Conservation (phyloP, 2,888 invertebrate genomes). For the Apamea monoglypha region DNA sequence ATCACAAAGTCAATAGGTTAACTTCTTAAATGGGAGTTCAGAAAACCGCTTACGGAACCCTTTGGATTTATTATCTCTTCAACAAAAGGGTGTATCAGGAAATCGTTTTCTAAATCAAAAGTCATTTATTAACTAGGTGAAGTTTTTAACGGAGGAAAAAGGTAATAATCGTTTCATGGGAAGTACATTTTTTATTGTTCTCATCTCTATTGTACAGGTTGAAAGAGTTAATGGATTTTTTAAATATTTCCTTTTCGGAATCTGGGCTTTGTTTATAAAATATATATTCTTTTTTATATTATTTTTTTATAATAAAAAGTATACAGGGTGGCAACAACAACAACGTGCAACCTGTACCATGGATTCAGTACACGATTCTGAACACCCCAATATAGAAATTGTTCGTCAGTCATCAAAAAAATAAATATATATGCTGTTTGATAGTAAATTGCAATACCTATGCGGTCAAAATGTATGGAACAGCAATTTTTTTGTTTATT, state of each 20-base stretch:
- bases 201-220: not conserved
- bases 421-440: too few relatives aligned
- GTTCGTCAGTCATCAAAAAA: too few relatives aligned
- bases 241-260: not conserved
- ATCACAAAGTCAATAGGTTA: conserved; percentile 6
- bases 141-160: conserved; percentile 38
- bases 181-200: conserved; percentile 3
- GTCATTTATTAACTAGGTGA: conserved; percentile 42
- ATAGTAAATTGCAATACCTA: too few relatives aligned
- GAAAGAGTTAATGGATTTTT: not conserved
- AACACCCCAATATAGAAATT: too few relatives aligned
- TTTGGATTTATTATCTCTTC: conserved; percentile 56
- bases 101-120: conserved; percentile 63
- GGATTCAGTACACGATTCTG: too few relatives aligned
- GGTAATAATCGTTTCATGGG: conserved; percentile 10
- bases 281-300: not conserved
- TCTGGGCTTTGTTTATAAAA: not conserved
- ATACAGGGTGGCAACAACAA: too few relatives aligned
- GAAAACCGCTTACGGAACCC: conserved; percentile 53
- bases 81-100: conserved; percentile 60
- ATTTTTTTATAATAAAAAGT: too few relatives aligned
- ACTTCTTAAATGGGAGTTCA: conserved; percentile 49
- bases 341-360: too few relatives aligned
- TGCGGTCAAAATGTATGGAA: too few relatives aligned
- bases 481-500: too few relatives aligned